Percentiles rank a stretch among this genome's conserved stretches.
phyloP scores from a whole-genome alignment of 2,797 vertebrate genomes.

The Hippoglossus hippoglossus region DNA sequence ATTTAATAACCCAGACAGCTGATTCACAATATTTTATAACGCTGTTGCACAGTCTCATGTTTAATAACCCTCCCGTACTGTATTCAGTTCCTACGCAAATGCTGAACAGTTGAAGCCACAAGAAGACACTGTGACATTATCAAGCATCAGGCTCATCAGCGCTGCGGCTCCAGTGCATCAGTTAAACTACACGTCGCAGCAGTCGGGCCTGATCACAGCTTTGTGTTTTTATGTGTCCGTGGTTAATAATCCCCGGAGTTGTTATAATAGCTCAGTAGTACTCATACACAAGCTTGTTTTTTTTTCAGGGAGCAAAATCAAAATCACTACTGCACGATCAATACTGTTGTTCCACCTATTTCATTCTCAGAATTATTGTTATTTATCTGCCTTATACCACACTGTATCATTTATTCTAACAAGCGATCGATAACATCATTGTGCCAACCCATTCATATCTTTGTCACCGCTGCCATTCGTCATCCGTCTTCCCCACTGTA shows the following conservation, averaged over 20 bases:
- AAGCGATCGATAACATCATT: slow-evolving; percentile 40
- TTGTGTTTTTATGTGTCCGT: slow-evolving; percentile 4
- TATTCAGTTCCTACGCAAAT: not conserved
- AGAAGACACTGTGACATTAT: slow-evolving; percentile 1
- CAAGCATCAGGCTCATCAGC: not conserved
- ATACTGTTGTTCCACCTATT: slow-evolving; percentile 4
- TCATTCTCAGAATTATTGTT: slow-evolving; percentile 27
- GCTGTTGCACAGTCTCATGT: not conserved
- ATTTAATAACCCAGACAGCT: not conserved
- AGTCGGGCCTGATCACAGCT: slow-evolving; percentile 1
- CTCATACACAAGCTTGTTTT: not conserved
- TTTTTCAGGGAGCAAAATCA: slow-evolving; percentile 5
- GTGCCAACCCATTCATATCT: slow-evolving; percentile 32
- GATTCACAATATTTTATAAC: not conserved
- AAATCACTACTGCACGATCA: not conserved
- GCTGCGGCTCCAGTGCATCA: not conserved
- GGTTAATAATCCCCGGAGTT: slow-evolving; percentile 14
- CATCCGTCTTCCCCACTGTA: slow-evolving; percentile 20
- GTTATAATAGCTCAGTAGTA: slow-evolving; percentile 5
- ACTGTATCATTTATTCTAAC: slow-evolving; percentile 46
- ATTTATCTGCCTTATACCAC: slow-evolving; percentile 7
- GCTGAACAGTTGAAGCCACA: slow-evolving; percentile 3
- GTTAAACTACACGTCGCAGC: slow-evolving; percentile 5
- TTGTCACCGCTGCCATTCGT: slow-evolving; percentile 45
- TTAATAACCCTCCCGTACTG: not conserved